Conservation (phyloP, 2,888 invertebrate species). For the Drosophila flavopinicola region DNA sequence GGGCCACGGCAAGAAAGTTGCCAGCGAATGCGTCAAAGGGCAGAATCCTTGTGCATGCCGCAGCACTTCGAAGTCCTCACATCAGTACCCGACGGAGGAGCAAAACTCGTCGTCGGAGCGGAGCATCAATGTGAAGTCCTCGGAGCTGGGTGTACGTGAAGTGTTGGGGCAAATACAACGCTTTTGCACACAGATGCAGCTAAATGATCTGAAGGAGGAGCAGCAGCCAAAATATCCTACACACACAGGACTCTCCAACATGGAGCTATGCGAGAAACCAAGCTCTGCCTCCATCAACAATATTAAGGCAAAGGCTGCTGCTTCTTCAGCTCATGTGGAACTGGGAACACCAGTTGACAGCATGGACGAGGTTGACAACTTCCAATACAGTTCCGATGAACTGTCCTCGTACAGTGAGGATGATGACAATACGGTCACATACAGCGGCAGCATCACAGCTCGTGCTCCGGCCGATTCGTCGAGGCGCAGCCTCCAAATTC, state of each 20-base stretch:
- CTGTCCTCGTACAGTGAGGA: conserved; percentile 68
- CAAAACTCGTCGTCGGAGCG: conserved; percentile 62
- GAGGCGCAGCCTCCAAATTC: neutral
- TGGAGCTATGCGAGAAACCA: conserved; percentile 20
- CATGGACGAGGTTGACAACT: conserved; percentile 69
- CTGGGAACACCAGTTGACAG: conserved; percentile 54
- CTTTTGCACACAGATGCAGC: conserved; percentile 69
- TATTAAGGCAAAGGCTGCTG: neutral
- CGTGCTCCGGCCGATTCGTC: conserved; percentile 32
- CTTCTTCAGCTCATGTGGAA: conserved; percentile 10
- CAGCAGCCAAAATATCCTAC: conserved; percentile 36
- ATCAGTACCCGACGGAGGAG: conserved; percentile 34
- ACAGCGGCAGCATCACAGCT: conserved; percentile 44
- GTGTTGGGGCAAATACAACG: conserved; percentile 79
- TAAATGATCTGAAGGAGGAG: conserved; percentile 54
- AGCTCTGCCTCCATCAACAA: conserved; percentile 1
- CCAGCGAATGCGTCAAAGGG: conserved; percentile 27
- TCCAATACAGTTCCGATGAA: conserved; percentile 73
- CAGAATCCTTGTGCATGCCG: conserved; percentile 57
- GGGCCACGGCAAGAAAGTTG: conserved; percentile 3
- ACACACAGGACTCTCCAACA: conserved; percentile 8
- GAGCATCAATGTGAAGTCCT: conserved; percentile 73
- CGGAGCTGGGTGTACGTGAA: conserved; percentile 75
- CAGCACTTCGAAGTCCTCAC: conserved; percentile 44
- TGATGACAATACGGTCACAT: conserved; percentile 44